phyloP scores from a whole-genome alignment of 2,797 vertebrate species.

The Cryptoprocta ferox region DNA sequence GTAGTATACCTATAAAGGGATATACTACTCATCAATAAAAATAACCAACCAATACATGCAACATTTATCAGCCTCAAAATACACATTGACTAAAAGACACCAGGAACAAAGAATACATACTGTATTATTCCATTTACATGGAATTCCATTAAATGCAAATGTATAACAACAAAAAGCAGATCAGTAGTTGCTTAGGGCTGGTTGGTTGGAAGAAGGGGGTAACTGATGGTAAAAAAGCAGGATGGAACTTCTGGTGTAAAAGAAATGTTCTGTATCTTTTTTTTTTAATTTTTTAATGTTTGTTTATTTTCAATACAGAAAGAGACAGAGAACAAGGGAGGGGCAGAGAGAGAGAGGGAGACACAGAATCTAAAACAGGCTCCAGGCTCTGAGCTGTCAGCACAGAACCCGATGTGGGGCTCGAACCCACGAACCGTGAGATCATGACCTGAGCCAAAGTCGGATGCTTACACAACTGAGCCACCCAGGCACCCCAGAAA shows the following conservation, averaged over 20 bases:
- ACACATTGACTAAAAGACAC: neutral
- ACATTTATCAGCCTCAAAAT: neutral
- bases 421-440: too few species aligned
- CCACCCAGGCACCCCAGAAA: neutral
- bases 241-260: neutral
- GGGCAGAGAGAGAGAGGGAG: too few species aligned
- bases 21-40: neutral
- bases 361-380: too few species aligned
- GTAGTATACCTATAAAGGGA: neutral
- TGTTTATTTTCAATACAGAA: too few species aligned
- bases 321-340: too few species aligned
- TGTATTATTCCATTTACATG: neutral
- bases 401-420: too few species aligned
- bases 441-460: too few species aligned
- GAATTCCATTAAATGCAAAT: conserved; percentile 2
- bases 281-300: neutral
- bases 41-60: neutral
- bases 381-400: too few species aligned
- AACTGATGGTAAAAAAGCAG: neutral
- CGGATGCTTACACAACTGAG: too few species aligned
- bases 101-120: neutral
- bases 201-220: neutral
- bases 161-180: neutral
- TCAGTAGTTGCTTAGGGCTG: neutral
- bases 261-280: neutral